These are phyloP conservation scores for Masnerella sp. DNA, from an alignment of 2,888 invertebrate species.

Conservation along the genomic window DNA sequence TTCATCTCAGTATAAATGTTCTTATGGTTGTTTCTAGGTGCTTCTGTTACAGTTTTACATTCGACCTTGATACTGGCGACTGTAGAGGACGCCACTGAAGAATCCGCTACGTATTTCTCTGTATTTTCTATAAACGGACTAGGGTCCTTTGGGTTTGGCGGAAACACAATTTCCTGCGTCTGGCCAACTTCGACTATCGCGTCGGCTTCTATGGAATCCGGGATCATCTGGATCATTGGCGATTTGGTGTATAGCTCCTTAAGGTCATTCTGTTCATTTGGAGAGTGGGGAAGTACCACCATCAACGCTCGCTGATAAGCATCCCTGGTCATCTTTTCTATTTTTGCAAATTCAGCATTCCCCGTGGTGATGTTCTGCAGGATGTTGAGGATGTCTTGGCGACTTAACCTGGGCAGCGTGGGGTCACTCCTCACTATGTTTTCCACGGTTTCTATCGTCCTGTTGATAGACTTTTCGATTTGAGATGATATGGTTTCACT, in stretches of 20 bases:
- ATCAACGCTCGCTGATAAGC: conserved; percentile 80
- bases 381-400: conserved; percentile 83
- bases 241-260: conserved; percentile 84
- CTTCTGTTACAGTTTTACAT: conserved; percentile 30
- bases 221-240: conserved; percentile 82
- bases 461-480: conserved; percentile 74
- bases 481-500: conserved; percentile 68
- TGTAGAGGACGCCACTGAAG: conserved; percentile 19
- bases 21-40: conserved; percentile 60
- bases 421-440: conserved; percentile 81
- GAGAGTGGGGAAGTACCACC: conserved; percentile 84
- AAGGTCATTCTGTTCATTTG: conserved; percentile 80
- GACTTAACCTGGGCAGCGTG: conserved; percentile 81
- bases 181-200: conserved; percentile 46
- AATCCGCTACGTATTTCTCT: conserved; percentile 42
- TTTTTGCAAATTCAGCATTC: conserved; percentile 58
- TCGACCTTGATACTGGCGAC: conserved; percentile 33
- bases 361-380: conserved; percentile 81
- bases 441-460: conserved; percentile 84
- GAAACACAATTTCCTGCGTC: conserved; percentile 50
- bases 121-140: conserved; percentile 46
- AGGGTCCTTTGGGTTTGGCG: conserved; percentile 46
- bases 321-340: conserved; percentile 72
- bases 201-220: conserved; percentile 64
- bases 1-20: conserved; percentile 65